Evolutionary conservation across 2,797 vertebrate genomes (phyloP).

Genomic region (Vespertilio murinus): DNA sequence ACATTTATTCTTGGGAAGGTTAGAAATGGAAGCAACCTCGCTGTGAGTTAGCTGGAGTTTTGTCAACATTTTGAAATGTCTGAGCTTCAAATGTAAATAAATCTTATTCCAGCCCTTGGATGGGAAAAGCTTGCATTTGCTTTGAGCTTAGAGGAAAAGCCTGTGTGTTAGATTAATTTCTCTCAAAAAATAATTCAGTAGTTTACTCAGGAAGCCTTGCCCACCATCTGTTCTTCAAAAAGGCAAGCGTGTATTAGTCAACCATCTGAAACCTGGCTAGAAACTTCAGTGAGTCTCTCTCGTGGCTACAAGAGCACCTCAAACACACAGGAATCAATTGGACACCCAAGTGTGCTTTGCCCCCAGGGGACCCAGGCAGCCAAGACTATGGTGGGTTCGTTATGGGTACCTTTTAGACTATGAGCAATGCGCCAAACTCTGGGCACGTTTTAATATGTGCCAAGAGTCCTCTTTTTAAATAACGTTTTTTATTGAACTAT

Average conservation of each 20-base stretch:
- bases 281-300: not conserved
- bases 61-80: not conserved
- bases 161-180: slow-evolving; percentile 17
- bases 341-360: not conserved
- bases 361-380: not conserved
- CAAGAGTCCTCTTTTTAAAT: not conserved
- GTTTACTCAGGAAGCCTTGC: not conserved
- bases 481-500: not conserved
- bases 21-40: not conserved
- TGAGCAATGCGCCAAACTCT: not conserved
- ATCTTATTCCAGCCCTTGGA: not conserved
- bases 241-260: not conserved
- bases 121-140: not conserved
- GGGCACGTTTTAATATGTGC: not conserved
- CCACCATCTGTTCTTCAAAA: not conserved
- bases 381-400: not conserved
- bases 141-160: not conserved
- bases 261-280: not conserved
- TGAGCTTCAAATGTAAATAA: slow-evolving; percentile 34
- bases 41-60: not conserved
- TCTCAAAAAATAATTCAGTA: slow-evolving; percentile 1
- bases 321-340: not conserved
- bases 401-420: not conserved
- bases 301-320: not conserved
- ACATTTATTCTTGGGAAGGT: not conserved